Evolutionary conservation across 1,140 invertebrate genomes (phyloP), one percentile per base, ranked within the genome.

Genomic region (Drosophila equinoxialis): DNA sequence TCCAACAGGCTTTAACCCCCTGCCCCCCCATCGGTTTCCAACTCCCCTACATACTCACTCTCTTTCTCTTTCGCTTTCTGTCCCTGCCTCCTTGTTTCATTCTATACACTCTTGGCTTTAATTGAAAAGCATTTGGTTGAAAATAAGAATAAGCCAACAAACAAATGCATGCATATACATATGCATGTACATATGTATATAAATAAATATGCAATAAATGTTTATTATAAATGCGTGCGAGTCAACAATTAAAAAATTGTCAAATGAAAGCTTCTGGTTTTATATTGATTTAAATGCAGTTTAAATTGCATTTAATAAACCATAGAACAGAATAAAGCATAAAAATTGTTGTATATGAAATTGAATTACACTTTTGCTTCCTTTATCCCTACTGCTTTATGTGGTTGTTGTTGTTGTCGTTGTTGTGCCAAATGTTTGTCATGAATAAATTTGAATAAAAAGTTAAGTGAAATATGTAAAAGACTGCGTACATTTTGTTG

Each of bases 301-400:
- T 86, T 86, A 87, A 86, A 86, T 87, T 72, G 76, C 72, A 87
- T 86, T 86, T 87, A 86, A 86, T 87, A 87, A 87, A 45, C 63
- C 68, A n/a, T 62, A 45, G 41, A 62, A 62, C 30, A 42, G 45
- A 41, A 58, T 33, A 48, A 17, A 10, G 14, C 14, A 20, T 17
- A 59, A 68, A 66, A 63, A 69, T 58, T 73, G 57, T 65, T 37
- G 35, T 14, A 39, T 59, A 59, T 37, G 33, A 59, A 59, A 59
- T 59, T 59, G 35, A 59, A 59, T 59, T 59, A 59, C 57, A 59
- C 20, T 20, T 30, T 51, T 23, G 17, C 7, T 51, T 20, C 14
- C 14, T 48, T 48, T 51, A 8, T 48, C 6, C 14, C 45, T 20
- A 17, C 6, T 3, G n/a, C 6, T 17, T 17, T 2, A 8, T 48